phyloP scores from a whole-genome alignment of 2,113 vertebrate genomes.

The Eretmochelys imbricata region DNA sequence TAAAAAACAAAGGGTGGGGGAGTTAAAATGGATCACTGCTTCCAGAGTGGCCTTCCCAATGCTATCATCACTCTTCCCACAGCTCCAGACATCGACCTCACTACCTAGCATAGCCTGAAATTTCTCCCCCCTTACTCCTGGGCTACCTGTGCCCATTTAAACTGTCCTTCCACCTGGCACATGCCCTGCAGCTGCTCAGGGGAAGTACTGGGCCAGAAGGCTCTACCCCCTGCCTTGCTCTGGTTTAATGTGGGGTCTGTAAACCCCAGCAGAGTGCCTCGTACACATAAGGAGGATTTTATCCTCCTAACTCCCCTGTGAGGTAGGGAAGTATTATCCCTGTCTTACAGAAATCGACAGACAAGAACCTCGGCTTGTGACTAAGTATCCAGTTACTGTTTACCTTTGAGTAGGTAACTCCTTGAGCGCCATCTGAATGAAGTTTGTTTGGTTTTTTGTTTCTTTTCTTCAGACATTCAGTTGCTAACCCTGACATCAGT shows the following conservation, averaged over 20 bases:
- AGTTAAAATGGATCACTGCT: not conserved
- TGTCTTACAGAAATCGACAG: slow-evolving; percentile 20
- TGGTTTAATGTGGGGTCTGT: not conserved
- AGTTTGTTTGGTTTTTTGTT: not conserved
- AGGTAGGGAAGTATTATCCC: not conserved
- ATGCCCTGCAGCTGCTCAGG: not conserved
- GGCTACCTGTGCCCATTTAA: not conserved
- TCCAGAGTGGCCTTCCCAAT: not conserved
- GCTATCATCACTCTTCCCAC: not conserved
- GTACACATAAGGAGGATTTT: not conserved
- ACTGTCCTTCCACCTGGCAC: not conserved
- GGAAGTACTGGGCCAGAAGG: not conserved
- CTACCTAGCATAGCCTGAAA: not conserved
- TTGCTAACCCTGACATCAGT: not conserved
- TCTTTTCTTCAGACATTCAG: not conserved
- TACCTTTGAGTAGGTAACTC: not conserved
- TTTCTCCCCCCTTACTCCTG: not conserved
- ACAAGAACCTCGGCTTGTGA: not conserved
- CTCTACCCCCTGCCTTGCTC: not conserved
- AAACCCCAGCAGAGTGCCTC: not conserved
- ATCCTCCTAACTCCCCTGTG: not conserved
- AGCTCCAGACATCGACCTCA: not conserved
- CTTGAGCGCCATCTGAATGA: slow-evolving; percentile 7
- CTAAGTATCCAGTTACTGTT: not conserved
- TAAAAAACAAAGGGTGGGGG: not conserved